These are phyloP conservation scores for Perca schrenkii DNA, from an alignment of 2,113 vertebrate species.

Conservation along the genomic window DNA sequence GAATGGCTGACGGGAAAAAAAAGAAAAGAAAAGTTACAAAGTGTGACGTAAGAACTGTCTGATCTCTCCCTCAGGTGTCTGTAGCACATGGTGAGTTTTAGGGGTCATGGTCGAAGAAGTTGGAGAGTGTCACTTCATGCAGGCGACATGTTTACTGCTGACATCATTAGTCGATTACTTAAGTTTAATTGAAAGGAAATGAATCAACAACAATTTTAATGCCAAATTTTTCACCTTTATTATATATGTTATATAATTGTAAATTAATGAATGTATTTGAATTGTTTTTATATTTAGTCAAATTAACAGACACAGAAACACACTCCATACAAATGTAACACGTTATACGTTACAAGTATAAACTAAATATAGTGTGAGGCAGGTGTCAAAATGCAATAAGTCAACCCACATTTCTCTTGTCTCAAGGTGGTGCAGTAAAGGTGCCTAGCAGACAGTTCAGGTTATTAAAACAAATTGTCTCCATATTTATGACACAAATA, in stretches of 20 bases:
- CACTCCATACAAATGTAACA: background rate
- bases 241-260: too few relatives aligned
- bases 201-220: too few relatives aligned
- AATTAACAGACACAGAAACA: background rate
- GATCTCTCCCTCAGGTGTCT: slow-evolving; percentile 53
- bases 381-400: background rate
- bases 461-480: background rate
- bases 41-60: slow-evolving; percentile 33
- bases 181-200: background rate
- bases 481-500: background rate
- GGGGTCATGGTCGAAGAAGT: slow-evolving; percentile 3
- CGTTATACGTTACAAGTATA: background rate
- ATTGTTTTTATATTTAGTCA: background rate
- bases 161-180: background rate
- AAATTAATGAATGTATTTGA: too few relatives aligned
- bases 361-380: background rate
- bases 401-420: background rate
- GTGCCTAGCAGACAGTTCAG: background rate
- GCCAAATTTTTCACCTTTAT: too few relatives aligned
- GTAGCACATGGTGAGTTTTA: slow-evolving; percentile 13
- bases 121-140: background rate
- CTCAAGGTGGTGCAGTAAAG: background rate
- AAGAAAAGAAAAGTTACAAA: slow-evolving; percentile 31
- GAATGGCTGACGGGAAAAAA: slow-evolving; percentile 44
- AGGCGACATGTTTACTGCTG: background rate